Evolutionary conservation across 2,797 vertebrate genomes (phyloP), one percentile per base, ranked within the genome.

Genomic region (Neoniphon sammara): DNA sequence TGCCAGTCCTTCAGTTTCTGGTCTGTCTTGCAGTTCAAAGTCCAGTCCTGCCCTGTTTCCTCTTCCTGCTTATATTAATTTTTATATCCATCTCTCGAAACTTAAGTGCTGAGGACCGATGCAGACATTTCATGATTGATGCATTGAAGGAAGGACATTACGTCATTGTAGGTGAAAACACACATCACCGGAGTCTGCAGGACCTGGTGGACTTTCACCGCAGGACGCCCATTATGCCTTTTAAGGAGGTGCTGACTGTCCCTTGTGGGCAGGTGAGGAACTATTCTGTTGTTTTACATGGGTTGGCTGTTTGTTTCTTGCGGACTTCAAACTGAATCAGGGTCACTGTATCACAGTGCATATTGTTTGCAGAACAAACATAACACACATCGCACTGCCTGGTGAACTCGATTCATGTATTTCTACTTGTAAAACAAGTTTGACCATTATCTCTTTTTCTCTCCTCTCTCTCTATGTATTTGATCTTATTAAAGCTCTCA

Each of bases 41-140:
- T 54, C 4, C 2, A 27, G 25, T 4, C 53, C 55, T 14, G 8
- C 12, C 10, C 6, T 15, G 18, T 36, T 73, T n/a, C 47, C 17
- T 64, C 7, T 39, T 36, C 9, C 60, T 53, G 1, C 23, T 21
- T 4, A 3, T 52, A 1, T 5, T 1, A 23, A n/a, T 20, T 64
- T 17, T 50, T 12, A 15, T 50, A 21, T 39, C 31, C 30, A 5
- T 72, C 21, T 64, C 46, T 49, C 23, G 70, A 2, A 3, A 18
- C 9, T 52, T 75, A 68, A 96, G 96, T 56, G 83, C 80, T 14
- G 62, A 49, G 0, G 91, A 90, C 62, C 83, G 91, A 80, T 96
- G 91, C 90, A 92, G 91, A 56, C 95, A 96, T 88, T 95, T 95
- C 67, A 96, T 96, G 94, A 94, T 97, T 9, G 93, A 95, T 17